These are phyloP conservation scores for Sycophaga agraensis DNA, from an alignment of 1,140 invertebrate species.

Conservation along the genomic window DNA sequence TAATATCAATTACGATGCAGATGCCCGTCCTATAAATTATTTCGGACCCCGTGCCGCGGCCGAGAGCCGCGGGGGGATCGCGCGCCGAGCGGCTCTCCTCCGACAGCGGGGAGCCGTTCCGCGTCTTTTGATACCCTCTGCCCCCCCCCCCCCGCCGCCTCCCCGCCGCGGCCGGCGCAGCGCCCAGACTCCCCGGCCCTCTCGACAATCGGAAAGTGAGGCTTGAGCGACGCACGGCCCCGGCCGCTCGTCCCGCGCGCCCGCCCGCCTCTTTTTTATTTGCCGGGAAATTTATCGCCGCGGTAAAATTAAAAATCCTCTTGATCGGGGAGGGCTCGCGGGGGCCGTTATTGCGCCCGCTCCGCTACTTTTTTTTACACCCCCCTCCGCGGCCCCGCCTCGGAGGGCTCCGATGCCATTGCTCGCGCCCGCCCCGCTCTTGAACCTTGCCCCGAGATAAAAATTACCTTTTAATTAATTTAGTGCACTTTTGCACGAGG, in stretches of 20 bases:
- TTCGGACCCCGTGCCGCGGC: conserved; percentile 28
- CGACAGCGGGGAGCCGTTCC: conserved; percentile 28
- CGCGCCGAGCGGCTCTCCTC: not conserved
- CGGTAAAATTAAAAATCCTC: conserved; percentile 24
- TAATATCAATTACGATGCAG: conserved; percentile 44
- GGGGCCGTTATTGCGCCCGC: not conserved
- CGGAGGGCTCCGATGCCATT: too few species aligned
- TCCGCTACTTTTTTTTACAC: too few species aligned
- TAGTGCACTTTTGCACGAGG: too few species aligned
- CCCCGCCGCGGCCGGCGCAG: too few species aligned
- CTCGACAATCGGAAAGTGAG: conserved; percentile 30
- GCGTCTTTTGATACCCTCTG: conserved; percentile 20
- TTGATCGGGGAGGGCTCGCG: conserved; percentile 8
- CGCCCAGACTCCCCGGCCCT: too few species aligned
- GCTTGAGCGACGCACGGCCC: conserved; percentile 26
- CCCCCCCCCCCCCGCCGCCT: too few species aligned
- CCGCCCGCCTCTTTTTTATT: conserved; percentile 14
- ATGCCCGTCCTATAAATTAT: conserved; percentile 39
- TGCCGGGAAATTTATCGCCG: conserved; percentile 23
- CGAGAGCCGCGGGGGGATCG: conserved; percentile 12
- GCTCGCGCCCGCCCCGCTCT: too few species aligned
- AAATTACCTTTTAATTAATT: too few species aligned
- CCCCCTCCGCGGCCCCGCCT: too few species aligned
- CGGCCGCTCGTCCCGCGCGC: conserved; percentile 3
- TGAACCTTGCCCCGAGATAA: too few species aligned